Evolutionary conservation across 2,888 invertebrate genomes (phyloP).

Genomic region (Gastrophysa polygoni): DNA sequence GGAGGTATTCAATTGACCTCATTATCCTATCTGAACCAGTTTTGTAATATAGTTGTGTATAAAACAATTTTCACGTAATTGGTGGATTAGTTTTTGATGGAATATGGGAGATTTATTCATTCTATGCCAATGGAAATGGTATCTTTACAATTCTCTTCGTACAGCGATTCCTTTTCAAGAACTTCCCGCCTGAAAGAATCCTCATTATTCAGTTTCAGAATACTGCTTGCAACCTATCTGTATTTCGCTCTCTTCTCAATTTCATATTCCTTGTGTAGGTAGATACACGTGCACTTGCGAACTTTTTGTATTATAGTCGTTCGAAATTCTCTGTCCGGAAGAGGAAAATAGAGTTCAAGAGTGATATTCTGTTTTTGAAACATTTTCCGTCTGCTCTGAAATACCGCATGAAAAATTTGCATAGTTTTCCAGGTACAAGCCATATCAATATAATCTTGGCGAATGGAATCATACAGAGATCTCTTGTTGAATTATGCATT

Average conservation of each 20-base stretch:
- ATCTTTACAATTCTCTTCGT: too few relatives aligned
- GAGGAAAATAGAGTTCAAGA: slow-evolving; percentile 23
- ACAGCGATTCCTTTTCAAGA: neutral
- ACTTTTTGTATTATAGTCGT: neutral
- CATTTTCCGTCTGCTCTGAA: neutral
- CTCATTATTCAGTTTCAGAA: neutral
- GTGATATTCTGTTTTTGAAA: neutral
- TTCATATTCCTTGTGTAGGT: neutral
- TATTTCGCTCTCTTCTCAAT: slow-evolving; percentile 6
- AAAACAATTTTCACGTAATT: too few relatives aligned
- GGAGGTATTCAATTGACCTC: too few relatives aligned
- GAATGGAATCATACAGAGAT: neutral
- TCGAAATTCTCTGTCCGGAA: slow-evolving; percentile 17
- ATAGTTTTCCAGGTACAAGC: neutral
- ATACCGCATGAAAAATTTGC: neutral
- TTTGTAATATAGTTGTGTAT: too few relatives aligned
- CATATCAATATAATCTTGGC: neutral
- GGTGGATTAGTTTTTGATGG: too few relatives aligned
- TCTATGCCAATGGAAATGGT: too few relatives aligned
- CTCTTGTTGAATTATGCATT: neutral
- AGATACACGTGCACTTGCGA: neutral
- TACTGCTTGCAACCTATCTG: neutral
- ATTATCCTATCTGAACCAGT: too few relatives aligned
- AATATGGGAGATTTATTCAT: too few relatives aligned
- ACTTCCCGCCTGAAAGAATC: neutral